These are phyloP conservation scores for Blastomussa wellsi DNA, from an alignment of 92 coral and sea anemone species.

Conservation along the genomic window DNA sequence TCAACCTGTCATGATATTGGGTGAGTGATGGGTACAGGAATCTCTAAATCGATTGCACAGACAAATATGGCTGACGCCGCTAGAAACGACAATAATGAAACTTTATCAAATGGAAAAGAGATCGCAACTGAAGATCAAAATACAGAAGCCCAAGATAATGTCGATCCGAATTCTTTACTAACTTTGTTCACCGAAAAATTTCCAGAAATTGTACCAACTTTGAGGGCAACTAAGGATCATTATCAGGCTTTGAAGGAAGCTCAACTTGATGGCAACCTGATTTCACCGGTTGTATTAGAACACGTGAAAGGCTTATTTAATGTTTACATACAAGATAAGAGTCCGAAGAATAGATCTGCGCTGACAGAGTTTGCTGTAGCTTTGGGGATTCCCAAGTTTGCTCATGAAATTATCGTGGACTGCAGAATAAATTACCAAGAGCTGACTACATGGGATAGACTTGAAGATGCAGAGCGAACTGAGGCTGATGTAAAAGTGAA, in stretches of 20 bases:
- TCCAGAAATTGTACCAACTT: background rate
- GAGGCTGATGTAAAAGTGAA: background rate
- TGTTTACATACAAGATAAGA: slow-evolving; percentile 21
- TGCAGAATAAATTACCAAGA: slow-evolving; percentile 18
- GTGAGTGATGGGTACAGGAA: background rate
- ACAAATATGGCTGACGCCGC: background rate
- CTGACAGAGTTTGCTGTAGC: slow-evolving; percentile 41
- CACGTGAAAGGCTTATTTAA: slow-evolving; percentile 18
- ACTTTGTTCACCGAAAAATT: slow-evolving; percentile 20
- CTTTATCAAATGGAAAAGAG: background rate
- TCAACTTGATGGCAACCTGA: background rate
- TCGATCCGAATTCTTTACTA: background rate
- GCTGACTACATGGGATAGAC: slow-evolving; percentile 46
- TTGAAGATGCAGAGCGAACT: too few relatives aligned
- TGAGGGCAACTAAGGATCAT: background rate
- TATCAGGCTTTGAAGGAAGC: slow-evolving; percentile 22
- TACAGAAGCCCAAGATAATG: background rate
- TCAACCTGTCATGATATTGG: background rate
- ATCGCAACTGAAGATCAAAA: background rate
- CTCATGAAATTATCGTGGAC: slow-evolving; percentile 22
- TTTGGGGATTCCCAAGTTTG: slow-evolving; percentile 44
- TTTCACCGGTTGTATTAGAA: background rate
- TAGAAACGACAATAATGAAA: background rate
- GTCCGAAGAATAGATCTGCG: background rate
- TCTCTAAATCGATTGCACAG: background rate